These are phyloP conservation scores for Semnornis frantzii DNA, from an alignment of 2,113 vertebrate species.

Conservation along the genomic window DNA sequence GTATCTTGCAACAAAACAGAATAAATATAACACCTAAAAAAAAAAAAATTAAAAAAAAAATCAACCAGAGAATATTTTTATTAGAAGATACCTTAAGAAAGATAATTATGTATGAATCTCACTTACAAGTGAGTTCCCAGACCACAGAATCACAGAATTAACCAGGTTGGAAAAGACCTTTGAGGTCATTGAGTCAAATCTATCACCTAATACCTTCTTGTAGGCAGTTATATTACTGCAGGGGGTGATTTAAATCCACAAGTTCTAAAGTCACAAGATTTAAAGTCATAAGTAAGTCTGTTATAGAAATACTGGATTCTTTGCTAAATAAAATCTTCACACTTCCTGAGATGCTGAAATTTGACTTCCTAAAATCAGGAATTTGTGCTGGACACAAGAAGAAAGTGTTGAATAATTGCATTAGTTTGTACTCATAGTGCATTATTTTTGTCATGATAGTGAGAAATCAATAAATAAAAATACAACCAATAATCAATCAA, in stretches of 20 bases:
- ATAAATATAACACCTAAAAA: not conserved
- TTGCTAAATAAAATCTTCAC: not conserved
- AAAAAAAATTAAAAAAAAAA: not conserved
- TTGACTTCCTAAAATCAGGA: not conserved
- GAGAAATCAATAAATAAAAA: not conserved
- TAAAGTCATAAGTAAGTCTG: not conserved
- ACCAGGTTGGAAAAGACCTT: no score
- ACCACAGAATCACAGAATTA: not conserved
- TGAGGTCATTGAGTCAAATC: no score
- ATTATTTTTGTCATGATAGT: not conserved
- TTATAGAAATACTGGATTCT: not conserved
- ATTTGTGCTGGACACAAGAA: not conserved
- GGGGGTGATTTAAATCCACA: not conserved
- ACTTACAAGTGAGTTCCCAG: not conserved
- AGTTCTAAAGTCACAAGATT: not conserved
- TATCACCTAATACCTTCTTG: not conserved
- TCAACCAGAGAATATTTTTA: not conserved
- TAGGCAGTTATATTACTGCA: not conserved
- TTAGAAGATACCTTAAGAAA: not conserved
- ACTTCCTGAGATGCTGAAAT: not conserved
- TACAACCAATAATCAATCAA: not conserved
- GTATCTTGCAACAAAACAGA: not conserved
- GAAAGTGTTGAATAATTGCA: not conserved
- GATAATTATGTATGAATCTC: fast-evolving
- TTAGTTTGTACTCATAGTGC: not conserved